Base-by-base conservation (phyloP, 2,797 vertebrate species). In the Intellagama lesueurii region DNA sequence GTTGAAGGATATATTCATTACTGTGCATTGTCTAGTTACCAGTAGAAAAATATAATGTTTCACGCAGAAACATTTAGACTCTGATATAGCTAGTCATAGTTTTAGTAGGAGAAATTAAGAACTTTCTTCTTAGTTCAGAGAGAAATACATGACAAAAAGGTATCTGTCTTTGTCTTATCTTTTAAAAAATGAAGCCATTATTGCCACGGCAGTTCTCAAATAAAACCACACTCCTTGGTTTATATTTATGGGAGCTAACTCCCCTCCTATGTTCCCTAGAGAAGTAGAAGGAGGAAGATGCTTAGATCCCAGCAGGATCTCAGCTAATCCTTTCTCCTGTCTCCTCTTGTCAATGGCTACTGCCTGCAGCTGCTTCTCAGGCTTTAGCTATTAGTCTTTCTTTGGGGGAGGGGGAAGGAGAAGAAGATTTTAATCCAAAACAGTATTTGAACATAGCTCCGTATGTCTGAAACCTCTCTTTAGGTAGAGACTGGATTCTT, bases 11-110 rank as follows among this genome's bases (percentile, higher is more conserved):
- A 94, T 44, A 66, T 32, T 66, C 85, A 85, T 66, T 88, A 78
- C 22, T 66, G 70, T 78, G 64, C 89, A 90, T 44, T 79, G 86
- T 81, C 80, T 93, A 90, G 75, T 22, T 60, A 82, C 77, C 60
- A 92, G 87, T 87, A 83, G 26, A 80, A 32, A 69, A 88, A 77
- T 85, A 52, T 16, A 12, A 16, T 69, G 7, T 69, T 86, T 86
- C n/a, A 52, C 14, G 30, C 68, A 69, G n/a, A 86, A 73, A 35
- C 30, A 81, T 49, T 12, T 30, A 40, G 78, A 75, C 16, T 68
- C 8, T 26, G 40, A 68, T 5, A n/a, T 24, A 81, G 68, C 35
- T 64, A 52, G 35, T 49, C 70, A 76, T 30, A 76, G 70, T 32
- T 16, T 76, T n/a, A 14, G 22, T 89, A 64, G 82, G 2, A 91